These are phyloP conservation scores for Podilymbus podiceps DNA, from an alignment of 2,113 vertebrate species.

Conservation along the genomic window DNA sequence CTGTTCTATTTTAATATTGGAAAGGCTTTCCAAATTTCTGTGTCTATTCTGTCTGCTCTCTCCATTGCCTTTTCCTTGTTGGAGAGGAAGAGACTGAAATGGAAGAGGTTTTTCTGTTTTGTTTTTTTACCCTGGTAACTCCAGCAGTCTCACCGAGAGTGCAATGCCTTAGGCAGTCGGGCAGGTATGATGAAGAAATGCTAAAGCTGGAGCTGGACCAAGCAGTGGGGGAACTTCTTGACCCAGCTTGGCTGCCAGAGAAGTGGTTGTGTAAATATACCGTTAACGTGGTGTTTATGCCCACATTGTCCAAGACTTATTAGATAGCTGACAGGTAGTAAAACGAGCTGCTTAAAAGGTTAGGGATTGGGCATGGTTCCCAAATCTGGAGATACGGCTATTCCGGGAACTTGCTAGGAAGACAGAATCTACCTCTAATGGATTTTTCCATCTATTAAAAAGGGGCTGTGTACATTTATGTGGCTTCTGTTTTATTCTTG, in stretches of 20 bases:
- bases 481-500: background rate
- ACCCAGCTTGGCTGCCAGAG: background rate
- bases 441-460: background rate
- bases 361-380: background rate
- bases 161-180: fast-evolving
- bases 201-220: background rate
- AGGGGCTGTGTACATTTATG: background rate
- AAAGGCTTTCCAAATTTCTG: background rate
- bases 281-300: background rate
- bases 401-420: background rate
- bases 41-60: background rate
- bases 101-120: background rate
- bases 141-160: background rate
- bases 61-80: background rate
- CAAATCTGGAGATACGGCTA: background rate
- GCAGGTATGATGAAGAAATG: background rate
- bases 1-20: background rate
- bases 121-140: background rate
- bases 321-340: background rate
- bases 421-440: background rate
- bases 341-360: background rate
- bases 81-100: background rate
- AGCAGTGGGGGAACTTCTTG: background rate
- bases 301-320: background rate
- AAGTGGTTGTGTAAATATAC: background rate